Evolutionary conservation across 2,888 invertebrate genomes (phyloP), one percentile per base, ranked within the genome.

Genomic region (Tortricodes alternella): DNA sequence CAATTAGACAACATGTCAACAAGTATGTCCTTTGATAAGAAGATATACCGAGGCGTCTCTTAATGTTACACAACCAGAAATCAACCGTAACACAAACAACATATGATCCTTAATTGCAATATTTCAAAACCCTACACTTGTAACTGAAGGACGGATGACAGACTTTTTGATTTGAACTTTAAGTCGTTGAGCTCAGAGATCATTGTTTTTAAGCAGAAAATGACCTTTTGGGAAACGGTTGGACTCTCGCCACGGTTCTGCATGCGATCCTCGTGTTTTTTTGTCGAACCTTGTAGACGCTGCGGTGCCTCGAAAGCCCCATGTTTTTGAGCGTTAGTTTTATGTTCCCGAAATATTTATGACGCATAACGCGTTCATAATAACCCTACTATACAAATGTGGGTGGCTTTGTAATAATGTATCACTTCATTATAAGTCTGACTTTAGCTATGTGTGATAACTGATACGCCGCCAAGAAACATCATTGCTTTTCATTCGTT

Each of bases 1-100:
- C 90, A 90, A 90, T 90, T 89, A 90, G 89, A 89, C 83, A 89
- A 89, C 89, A 88, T 90, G 89, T 90, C 90, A 90, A 90, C 90
- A 89, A 89, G 88, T 90, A 78, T 85, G 89, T 88, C 85, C 83
- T 85, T 87, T 82, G 80, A 83, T 83, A 86, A 82, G n/a, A n/a
- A n/a, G 73, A 76, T 75, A 78, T 76, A 77, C 79, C 80, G 78
- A 76, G 70, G 53, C 41, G 46, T 64, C 65, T 59, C 63, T 58
- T 58, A 57, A 61, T 60, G 29, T 63, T 53, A 69, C 59, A 65
- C 76, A 75, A 69, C 71, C 74, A 50, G 85, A 85, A 80, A 63
- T 76, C 76, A 75, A 81, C 86, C 84, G 64, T 89, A 87, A 77
- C 71, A 61, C 71, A 78, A 83, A 80, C 72, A 74, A 62, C 61